Evolutionary conservation across 2,797 vertebrate genomes (phyloP).

Genomic region (Tauraco hartlaubi): DNA sequence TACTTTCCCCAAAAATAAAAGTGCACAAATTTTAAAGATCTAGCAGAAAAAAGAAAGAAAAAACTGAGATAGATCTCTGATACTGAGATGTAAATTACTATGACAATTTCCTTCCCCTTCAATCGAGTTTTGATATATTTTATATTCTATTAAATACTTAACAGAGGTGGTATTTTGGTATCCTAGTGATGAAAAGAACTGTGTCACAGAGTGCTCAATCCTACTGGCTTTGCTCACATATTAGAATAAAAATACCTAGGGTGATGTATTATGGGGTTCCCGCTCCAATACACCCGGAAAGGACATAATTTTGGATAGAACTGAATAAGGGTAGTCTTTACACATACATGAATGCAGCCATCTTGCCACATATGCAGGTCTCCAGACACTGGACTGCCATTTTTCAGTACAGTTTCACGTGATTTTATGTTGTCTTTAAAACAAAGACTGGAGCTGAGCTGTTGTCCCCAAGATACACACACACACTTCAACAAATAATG

Average conservation of each 20-base stretch:
- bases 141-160: background rate
- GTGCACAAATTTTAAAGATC: background rate
- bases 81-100: background rate
- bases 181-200: background rate
- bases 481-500: background rate
- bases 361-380: fast-evolving
- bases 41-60: background rate
- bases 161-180: background rate
- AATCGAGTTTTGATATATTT: background rate
- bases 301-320: fast-evolving
- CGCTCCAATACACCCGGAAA: background rate
- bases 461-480: background rate
- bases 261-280: background rate
- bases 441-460: background rate
- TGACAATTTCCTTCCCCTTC: background rate
- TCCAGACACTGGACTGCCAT: background rate
- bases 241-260: background rate
- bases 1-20: background rate
- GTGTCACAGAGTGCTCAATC: background rate
- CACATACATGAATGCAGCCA: fast-evolving
- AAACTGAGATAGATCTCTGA: background rate
- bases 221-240: background rate
- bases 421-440: background rate
- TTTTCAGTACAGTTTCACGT: background rate
- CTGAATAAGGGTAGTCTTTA: background rate